Conservation (phyloP, 2,113 vertebrate species). For the Athene cunicularia region DNA sequence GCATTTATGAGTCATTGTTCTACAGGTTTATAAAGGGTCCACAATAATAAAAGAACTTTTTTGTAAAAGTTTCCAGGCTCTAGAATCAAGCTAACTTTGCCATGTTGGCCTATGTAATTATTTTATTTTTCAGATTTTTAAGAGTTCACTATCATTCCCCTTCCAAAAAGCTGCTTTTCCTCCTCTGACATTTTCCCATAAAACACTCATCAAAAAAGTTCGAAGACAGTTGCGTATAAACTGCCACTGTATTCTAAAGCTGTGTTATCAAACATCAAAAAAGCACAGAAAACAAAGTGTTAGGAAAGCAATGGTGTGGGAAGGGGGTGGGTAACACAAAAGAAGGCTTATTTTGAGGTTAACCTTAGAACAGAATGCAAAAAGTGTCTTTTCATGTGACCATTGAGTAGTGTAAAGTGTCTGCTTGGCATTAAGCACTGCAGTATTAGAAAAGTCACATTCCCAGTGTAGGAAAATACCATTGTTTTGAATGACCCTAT, state of each 20-base stretch:
- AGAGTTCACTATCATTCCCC: background rate
- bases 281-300: background rate
- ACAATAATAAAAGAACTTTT: background rate
- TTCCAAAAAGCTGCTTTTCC: background rate
- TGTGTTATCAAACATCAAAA: background rate
- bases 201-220: background rate
- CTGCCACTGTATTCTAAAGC: background rate
- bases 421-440: background rate
- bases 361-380: background rate
- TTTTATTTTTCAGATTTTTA: background rate
- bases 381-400: background rate
- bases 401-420: background rate
- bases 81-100: background rate
- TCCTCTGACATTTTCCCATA: background rate
- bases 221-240: background rate
- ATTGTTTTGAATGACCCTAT: background rate
- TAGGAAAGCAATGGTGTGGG: background rate
- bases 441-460: background rate
- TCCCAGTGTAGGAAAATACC: background rate
- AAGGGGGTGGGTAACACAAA: background rate
- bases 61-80: background rate
- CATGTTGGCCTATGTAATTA: background rate
- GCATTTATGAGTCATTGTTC: background rate
- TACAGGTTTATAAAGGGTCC: background rate
- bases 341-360: background rate